Evolutionary conservation across 2,888 invertebrate species (phyloP), one percentile per base, ranked within the genome.

Genomic region (Dasysyrphus albostriatus): DNA sequence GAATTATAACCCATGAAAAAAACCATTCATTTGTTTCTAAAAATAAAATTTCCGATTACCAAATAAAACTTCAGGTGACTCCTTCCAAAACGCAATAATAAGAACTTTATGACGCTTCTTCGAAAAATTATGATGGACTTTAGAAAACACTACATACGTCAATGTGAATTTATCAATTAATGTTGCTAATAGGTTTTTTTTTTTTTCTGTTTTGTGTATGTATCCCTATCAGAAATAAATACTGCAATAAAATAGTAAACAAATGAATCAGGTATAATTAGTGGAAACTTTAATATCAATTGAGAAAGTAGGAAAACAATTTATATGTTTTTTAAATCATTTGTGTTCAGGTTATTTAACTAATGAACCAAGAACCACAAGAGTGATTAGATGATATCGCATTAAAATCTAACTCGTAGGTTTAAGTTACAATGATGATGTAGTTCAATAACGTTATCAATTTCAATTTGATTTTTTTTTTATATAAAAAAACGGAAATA

Each of bases 181-280:
- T 54, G 24, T 51, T 39, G 24, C n/a, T 2, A 49, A 34, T 39
- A 9, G 51, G 9, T 51, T n/a, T n/a, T n/a, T n/a, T n/a, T n/a
- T n/a, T n/a, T n/a, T n/a, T n/a, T n/a, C n/a, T 34, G 14, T 14
- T 34, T 44, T 42, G 42, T 2, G 3, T 14, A 4, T n/a, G 6
- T 9, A 69, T 19, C n/a, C 24, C 54, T 24, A 69, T 69, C 54
- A 1, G 10, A 6, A 19, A 39, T 3, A 14, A 54, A 34, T 10
- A 5, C 12, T 54, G 39, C 37, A 54, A 54, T 37, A 54, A 51
- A 69, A 16, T 16, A 47, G 5, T 69, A 69, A 69, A 69, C 69
- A 69, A 69, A 69, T 69, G 67, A 69, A 51, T 69, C 51, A 69
- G 39, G 37, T 24, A 5, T 49, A 49, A 67, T 47, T 44, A 12